Base-by-base conservation (phyloP, 2,113 vertebrate species). In the Canis aureus region DNA sequence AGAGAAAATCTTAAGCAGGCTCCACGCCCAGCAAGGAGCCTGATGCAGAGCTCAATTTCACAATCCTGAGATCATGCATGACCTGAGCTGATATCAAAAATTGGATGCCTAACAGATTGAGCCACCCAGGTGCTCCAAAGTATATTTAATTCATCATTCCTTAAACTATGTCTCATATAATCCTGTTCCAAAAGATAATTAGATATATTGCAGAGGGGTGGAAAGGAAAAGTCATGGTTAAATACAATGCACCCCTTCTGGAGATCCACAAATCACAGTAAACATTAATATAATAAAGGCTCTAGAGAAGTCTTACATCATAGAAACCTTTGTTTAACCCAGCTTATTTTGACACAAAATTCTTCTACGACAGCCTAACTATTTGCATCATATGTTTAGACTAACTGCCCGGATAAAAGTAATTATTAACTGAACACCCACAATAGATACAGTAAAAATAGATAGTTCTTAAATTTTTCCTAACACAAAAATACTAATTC, bases 331-430 rank as follows among this genome's bases (percentile, higher is more conserved):
- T 91, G 49, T 57, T 91, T 53, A 89, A 89, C 0, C 10, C 49
- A 89, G 32, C 69, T 84, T 88, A 74, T 55, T 87, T n/a, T 51
- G 29, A 84, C 69, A 96, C 15, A 96, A 38, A 89, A 78, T 96
- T 89, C 12, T 86, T 78, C 67, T 74, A 89, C 29, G 82, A 19
- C n/a, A 62, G 49, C 8, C 15, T 60, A 93, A 69, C 38, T 84
- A 78, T 69, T 84, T 38, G 69, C 51, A 55, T 43, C n/a, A 66
- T 78, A 11, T 53, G 79, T 66, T 83, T 25, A 76, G 29, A 83
- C 55, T 85, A 93, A 85, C 32, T 71, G 32, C 49, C 20, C 55
- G 20, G 79, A 90, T 83, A 96, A 78, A 67, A 43, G 1, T 55
- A 89, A 78, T 43, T 79, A 76, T 59, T 71, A 90, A 69, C 8